Base-by-base conservation (phyloP, 2,888 invertebrate species). In the Sinotaia quadrata region DNA sequence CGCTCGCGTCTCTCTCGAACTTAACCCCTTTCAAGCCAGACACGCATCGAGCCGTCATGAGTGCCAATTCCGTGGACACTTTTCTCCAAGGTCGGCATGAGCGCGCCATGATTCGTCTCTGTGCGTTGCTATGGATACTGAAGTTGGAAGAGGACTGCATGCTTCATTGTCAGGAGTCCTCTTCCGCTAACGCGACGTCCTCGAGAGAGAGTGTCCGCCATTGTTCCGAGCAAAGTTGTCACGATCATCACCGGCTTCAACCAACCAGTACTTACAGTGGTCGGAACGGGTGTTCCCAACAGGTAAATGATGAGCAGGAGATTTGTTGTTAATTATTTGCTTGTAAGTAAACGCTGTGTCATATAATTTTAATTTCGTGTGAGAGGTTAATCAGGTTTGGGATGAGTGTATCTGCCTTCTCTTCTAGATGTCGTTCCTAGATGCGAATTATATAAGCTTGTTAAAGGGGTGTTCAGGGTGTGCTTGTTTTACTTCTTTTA, bases 121-220 rank as follows among this genome's bases (percentile, higher is more conserved):
- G 83, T 74, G 84, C 85, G 44, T 73, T 85, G 31, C 72, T 85
- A 34, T 84, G 84, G 85, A 78, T 85, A 33, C 72, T 83, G 27
- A 84, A 84, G 66, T 73, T 84, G 33, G 82, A 84, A 24, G 81
- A 84, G 62, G 81, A 82, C 65, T 59, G 73, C 31, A 61, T 68
- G 24, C 33, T 68, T 15, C 51, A 61, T 44, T 41, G 41, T 49
- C 56, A 69, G 54, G 52, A 71, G 49, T 10, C 41, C 52, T 8
- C n/a, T 21, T 18, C n/a, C 37, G 18, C 47, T 12, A 12, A 27
- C 33, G 15, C n/a, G 33, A 21, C 34, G 51, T 51, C 62, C 49
- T 34, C 54, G 51, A 4, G 27, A 12, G 24, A 18, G 44, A 27
- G 34, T 4, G 51, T 12, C 58, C 58, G 31, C 37, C 41, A 58